Percentiles rank a stretch among this genome's conserved stretches.
These are phyloP conservation scores for Candoia aspera DNA, from an alignment of 2,113 vertebrate genomes.

Conservation along the genomic window DNA sequence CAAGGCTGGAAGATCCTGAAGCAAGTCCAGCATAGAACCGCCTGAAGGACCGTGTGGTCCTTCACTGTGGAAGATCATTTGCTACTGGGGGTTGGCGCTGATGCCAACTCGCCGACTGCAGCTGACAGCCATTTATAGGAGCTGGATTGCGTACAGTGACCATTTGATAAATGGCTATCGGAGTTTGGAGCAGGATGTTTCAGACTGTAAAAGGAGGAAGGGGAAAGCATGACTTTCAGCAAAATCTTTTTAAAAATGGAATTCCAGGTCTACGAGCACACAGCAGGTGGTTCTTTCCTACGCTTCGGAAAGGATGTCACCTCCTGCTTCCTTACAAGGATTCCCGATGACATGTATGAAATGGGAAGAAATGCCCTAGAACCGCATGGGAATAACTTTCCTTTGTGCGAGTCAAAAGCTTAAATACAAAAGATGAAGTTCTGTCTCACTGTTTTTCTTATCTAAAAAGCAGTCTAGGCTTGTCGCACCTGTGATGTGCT, in stretches of 20 bases:
- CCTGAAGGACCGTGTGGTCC: not conserved
- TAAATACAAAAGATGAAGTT: not conserved
- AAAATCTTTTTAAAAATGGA: not conserved
- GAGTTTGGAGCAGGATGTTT: not conserved
- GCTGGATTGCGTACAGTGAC: not conserved
- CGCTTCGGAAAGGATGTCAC: not conserved
- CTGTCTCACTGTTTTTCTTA: not conserved
- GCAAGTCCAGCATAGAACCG: too few species aligned
- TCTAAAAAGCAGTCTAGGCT: not conserved
- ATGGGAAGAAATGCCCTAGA: not conserved
- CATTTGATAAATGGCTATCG: not conserved
- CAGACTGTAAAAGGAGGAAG: not conserved
- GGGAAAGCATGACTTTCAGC: not conserved
- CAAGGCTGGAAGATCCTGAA: not conserved
- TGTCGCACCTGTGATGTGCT: not conserved
- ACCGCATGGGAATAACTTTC: not conserved
- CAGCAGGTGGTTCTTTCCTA: not conserved
- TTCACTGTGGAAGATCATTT: not conserved
- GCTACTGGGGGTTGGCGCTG: not conserved
- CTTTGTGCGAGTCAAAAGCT: not conserved
- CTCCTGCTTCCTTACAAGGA: not conserved
- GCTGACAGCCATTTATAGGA: not conserved
- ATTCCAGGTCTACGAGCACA: not conserved
- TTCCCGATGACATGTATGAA: not conserved
- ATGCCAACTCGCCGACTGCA: too few species aligned